These are phyloP conservation scores for Crocodylus rhombifer DNA, from an alignment of 2,797 vertebrate genomes.

Conservation along the genomic window DNA sequence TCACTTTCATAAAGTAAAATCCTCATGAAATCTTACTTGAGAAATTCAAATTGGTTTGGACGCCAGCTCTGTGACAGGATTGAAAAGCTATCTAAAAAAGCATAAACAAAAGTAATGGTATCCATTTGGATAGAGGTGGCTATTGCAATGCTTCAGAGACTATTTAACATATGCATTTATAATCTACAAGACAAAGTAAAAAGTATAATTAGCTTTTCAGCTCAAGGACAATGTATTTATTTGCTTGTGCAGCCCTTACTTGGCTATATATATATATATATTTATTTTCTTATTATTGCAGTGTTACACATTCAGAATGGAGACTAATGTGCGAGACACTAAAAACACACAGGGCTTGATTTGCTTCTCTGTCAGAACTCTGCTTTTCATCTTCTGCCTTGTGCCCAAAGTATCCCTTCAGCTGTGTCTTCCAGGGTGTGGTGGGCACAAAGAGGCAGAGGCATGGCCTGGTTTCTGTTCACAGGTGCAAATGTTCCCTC, in stretches of 20 bases:
- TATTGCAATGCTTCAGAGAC: neutral
- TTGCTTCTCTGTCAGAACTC: neutral
- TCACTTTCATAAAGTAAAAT: neutral
- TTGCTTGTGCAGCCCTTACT: neutral
- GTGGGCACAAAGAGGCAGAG: neutral
- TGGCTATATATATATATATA: neutral
- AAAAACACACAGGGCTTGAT: neutral
- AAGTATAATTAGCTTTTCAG: neutral
- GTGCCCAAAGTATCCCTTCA: fast-evolving
- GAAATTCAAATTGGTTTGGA: neutral
- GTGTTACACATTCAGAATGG: neutral
- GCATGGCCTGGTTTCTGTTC: no score
- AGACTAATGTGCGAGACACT: neutral
- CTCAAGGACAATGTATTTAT: neutral
- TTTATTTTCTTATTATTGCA: neutral
- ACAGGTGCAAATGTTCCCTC: no score
- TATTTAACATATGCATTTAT: neutral
- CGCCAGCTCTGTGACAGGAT: neutral
- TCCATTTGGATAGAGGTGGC: neutral
- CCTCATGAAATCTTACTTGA: neutral
- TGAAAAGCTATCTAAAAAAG: conserved; percentile 31
- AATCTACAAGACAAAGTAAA: neutral
- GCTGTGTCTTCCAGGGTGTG: neutral
- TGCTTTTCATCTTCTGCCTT: neutral
- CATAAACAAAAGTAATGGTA: neutral